Base-by-base conservation (phyloP, 2,113 vertebrate genomes). In the Ifrita kowaldi region DNA sequence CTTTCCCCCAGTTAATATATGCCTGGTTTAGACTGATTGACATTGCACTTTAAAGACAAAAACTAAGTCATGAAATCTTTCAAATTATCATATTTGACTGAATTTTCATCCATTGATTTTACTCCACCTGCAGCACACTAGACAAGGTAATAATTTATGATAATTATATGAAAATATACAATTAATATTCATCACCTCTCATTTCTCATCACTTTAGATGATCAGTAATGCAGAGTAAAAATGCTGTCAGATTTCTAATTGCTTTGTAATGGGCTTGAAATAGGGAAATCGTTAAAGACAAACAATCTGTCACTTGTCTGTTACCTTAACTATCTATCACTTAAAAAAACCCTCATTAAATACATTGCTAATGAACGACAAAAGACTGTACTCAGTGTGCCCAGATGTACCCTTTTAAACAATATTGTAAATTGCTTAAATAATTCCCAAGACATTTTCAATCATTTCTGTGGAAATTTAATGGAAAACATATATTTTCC, bases 231-330 rank as follows among this genome's bases (percentile, higher is more conserved):
- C 98, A 98, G 98, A 98, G 98, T 98, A 98, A 98, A 98, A 98
- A 98, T 97, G 98, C 98, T 98, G 98, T 98, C 98, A 98, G 98
- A 96, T 98, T 98, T 99, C 98, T 98, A 98, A 98, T 98, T 99
- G 98, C 98, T 98, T 98, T 98, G 98, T 98, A 98, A 98, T 98
- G 98, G 98, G 97, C 96, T 98, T 97, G 98, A 98, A 98, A 98
- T 98, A 98, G 97, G 98, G 97, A 98, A 98, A 98, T 98, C 97
- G 95, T 98, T 98, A 98, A 98, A 98, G 97, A 97, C 98, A 99
- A 98, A 99, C 98, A 99, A 98, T 99, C 98, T 98, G 98, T 98
- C 98, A 98, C 98, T 98, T 98, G 98, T 98, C 98, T 98, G 98
- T 98, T 98, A 98, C 98, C 98, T 98, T 98, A 98, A 98, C 98